A percentile compares a stretch with the other conserved stretches of the same genome.
Evolutionary conservation across 1,140 invertebrate species (phyloP).

Genomic region (Drosophila neocordata): DNA sequence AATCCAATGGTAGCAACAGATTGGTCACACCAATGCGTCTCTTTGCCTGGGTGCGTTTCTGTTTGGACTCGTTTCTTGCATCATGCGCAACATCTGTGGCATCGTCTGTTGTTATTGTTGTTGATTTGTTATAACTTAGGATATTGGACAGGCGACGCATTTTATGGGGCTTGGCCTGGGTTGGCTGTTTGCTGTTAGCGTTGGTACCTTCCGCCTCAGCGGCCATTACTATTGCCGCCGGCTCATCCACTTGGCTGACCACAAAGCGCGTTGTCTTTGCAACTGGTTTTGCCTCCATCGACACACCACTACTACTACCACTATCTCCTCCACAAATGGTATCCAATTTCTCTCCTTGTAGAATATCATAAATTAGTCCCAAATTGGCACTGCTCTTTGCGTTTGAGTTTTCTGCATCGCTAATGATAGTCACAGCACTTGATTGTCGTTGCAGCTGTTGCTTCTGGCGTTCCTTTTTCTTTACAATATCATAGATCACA

Average conservation of each 20-base stretch:
- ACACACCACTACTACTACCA: not conserved
- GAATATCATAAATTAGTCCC: conserved; percentile 81
- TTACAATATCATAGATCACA: conserved; percentile 77
- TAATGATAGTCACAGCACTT: conserved; percentile 1
- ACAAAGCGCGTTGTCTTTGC: conserved; percentile 65
- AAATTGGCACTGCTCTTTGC: conserved; percentile 57
- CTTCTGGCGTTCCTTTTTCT: conserved; percentile 47
- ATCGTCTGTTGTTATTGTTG: conserved; percentile 15
- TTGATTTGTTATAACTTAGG: conserved; percentile 62
- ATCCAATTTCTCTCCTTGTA: conserved; percentile 75
- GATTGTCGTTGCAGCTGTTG: not conserved
- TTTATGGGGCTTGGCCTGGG: conserved; percentile 57
- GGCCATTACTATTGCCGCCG: conserved; percentile 3
- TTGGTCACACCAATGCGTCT: conserved; percentile 68
- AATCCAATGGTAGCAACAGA: conserved; percentile 74
- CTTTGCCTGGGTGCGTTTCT: conserved; percentile 63
- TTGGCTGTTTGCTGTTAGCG: conserved; percentile 14
- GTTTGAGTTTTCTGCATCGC: not conserved
- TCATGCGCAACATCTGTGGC: conserved; percentile 12
- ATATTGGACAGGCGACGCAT: conserved; percentile 82
- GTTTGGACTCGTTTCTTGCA: conserved; percentile 34
- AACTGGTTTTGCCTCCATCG: conserved; percentile 35
- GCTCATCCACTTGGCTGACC: conserved; percentile 76
- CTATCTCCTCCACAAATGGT: conserved; percentile 25
- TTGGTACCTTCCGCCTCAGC: conserved; percentile 1